Base-by-base conservation (phyloP, 2,888 invertebrate species). In the Drosophila bunnanda region DNA sequence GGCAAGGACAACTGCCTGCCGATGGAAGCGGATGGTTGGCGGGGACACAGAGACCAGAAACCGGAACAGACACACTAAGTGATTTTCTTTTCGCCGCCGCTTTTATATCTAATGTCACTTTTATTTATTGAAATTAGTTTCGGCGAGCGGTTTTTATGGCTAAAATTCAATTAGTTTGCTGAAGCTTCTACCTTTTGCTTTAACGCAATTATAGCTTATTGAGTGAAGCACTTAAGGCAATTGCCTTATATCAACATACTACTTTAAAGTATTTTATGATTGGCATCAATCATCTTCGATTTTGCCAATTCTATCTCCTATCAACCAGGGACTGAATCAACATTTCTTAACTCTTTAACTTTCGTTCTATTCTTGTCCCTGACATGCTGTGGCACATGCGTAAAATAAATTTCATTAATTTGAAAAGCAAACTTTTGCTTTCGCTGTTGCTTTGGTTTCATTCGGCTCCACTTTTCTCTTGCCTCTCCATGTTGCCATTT, bases 341-440 rank as follows among this genome's bases (percentile, higher is more conserved):
- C 22, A 52, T 34, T 52, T 28, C 12, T 34, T 4, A 62, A 38
- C 62, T 62, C 36, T 17, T 32, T 41, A 22, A 34, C 62, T 41
- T 46, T 25, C 30, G 22, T 34, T 46, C 13, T 10, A 25, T 44
- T 20, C 28, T 44, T 22, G 28, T 36, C 25, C 38, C 39, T 65
- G 36, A 55, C 62, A 67, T 62, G 50, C 66, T 77, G 71, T 44
- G 56, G 60, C 57, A 74, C 39, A 71, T 78, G 77, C 78, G 73
- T 68, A 77, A 82, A 76, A 79, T 82, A 79, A 82, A 85, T 85
- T 87, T 85, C 59, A 80, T 89, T 89, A 87, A 87, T 87, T 82
- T 85, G 76, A 66, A 77, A 82, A 70, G 76, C 60, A 72, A 86
- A 83, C 56, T 74, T 57, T 58, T 73, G 57, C 74, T 64, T 71